These are phyloP conservation scores for Echeneis naucrates DNA, from an alignment of 2,797 vertebrate genomes.

Conservation along the genomic window DNA sequence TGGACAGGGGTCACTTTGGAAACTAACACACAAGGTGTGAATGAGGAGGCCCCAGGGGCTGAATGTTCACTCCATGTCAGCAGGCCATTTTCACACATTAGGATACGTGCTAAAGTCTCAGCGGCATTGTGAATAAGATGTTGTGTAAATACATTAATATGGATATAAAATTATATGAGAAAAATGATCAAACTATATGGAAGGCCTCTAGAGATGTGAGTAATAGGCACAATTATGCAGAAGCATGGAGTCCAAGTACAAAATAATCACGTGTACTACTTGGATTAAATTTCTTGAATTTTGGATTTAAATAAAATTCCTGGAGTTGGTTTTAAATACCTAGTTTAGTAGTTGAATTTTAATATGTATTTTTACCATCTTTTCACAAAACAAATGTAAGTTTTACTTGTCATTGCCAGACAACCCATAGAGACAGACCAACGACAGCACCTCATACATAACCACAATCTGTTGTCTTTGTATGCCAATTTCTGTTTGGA, in stretches of 20 bases:
- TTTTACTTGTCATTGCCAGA: not conserved
- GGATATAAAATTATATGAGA: not conserved
- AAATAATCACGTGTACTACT: not conserved
- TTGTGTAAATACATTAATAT: not conserved
- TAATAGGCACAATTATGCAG: not conserved
- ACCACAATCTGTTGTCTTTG: not conserved
- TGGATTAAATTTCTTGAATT: not conserved
- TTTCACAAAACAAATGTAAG: not conserved
- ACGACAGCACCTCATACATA: not conserved
- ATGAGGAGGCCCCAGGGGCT: constrained; percentile 2
- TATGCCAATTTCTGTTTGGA: not conserved
- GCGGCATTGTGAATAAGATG: not conserved
- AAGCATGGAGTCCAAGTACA: not conserved
- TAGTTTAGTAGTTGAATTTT: not conserved
- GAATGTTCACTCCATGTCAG: constrained; percentile 20
- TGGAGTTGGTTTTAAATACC: not conserved
- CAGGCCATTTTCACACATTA: not conserved
- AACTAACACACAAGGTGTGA: constrained; percentile 11
- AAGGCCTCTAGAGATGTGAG: not conserved
- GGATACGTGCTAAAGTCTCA: not conserved
- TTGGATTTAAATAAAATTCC: too few species aligned
- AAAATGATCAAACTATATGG: too few species aligned
- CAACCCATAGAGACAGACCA: not conserved
- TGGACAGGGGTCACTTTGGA: not conserved
- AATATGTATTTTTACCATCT: not conserved